These are phyloP conservation scores for Agonopterix subpropinquella DNA, from an alignment of 2,888 invertebrate genomes.

Conservation along the genomic window DNA sequence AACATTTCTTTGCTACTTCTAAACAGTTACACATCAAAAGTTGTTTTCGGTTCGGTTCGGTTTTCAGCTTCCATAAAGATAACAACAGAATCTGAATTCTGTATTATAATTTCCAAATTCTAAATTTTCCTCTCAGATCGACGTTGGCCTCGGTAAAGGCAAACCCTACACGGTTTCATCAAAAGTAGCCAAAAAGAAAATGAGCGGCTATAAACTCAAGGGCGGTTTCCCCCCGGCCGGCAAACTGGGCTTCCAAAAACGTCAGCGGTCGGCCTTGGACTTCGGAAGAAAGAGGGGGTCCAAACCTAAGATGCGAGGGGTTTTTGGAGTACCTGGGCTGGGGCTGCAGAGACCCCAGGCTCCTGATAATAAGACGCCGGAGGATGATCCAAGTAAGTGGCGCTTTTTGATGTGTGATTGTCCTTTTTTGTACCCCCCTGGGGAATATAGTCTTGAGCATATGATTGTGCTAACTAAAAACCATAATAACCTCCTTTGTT, in stretches of 20 bases:
- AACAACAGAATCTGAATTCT: too few relatives aligned
- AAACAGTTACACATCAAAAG: too few relatives aligned
- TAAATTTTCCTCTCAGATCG: slow-evolving; percentile 41
- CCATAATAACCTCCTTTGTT: too few relatives aligned
- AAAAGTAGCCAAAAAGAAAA: slow-evolving; percentile 86
- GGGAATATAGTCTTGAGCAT: too few relatives aligned
- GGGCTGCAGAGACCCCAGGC: slow-evolving; percentile 82
- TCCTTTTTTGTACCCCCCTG: background rate
- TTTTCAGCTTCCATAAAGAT: too few relatives aligned
- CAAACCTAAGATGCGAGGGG: slow-evolving; percentile 91
- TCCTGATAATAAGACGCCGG: slow-evolving; percentile 68
- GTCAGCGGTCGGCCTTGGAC: slow-evolving; percentile 80
- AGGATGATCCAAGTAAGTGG: slow-evolving; percentile 64
- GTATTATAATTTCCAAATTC: too few relatives aligned
- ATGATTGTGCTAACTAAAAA: too few relatives aligned
- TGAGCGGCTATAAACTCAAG: slow-evolving; percentile 81
- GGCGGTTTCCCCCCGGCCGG: slow-evolving; percentile 77
- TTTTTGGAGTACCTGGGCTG: slow-evolving; percentile 87
- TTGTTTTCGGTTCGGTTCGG: too few relatives aligned
- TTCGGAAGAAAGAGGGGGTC: slow-evolving; percentile 89
- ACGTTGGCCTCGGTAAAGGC: slow-evolving; percentile 85
- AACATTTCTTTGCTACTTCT: too few relatives aligned
- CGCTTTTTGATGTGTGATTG: background rate
- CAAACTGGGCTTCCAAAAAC: slow-evolving; percentile 84
- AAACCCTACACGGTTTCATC: slow-evolving; percentile 84